A percentile compares a stretch with the other conserved stretches of the same genome.
These are phyloP conservation scores for Silvanus unidentatus DNA, from an alignment of 2,888 invertebrate species.

Conservation along the genomic window DNA sequence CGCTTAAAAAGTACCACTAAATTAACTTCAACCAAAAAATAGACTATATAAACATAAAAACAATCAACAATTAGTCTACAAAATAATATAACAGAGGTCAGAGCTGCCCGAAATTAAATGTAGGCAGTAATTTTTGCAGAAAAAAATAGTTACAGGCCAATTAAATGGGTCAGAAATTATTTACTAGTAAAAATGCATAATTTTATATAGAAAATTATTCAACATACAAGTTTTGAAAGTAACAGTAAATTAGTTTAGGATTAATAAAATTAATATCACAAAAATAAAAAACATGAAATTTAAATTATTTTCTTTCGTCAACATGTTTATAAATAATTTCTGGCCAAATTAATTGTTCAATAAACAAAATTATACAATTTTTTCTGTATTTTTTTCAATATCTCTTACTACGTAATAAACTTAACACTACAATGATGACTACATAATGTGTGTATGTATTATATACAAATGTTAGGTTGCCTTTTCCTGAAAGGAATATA, in stretches of 20 bases:
- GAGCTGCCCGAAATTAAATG: constrained; percentile 29
- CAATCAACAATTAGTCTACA: constrained; percentile 47
- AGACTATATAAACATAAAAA: constrained; percentile 50
- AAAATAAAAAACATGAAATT: constrained; percentile 9
- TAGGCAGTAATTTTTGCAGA: constrained; percentile 19
- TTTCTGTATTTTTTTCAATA: constrained; percentile 10
- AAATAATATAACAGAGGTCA: constrained; percentile 40
- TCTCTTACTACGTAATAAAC: constrained; percentile 37
- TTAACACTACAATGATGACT: constrained; percentile 47
- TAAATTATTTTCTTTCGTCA: not conserved
- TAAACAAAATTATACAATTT: constrained; percentile 13
- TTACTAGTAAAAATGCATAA: not conserved
- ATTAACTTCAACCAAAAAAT: constrained; percentile 48
- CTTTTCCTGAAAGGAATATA: constrained; percentile 38
- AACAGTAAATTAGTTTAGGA: constrained; percentile 41
- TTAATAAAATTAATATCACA: constrained; percentile 17
- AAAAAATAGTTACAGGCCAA: not conserved
- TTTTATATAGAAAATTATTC: constrained; percentile 12
- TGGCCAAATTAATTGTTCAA: constrained; percentile 20
- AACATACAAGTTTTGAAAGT: no score
- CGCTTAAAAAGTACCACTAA: constrained; percentile 26
- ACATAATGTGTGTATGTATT: constrained; percentile 40
- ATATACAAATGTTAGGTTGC: constrained; percentile 47
- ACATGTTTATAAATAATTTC: constrained; percentile 20
- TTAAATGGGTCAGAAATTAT: no score